phyloP scores from a whole-genome alignment of 2,113 vertebrate species.

The Gymnogyps californianus region DNA sequence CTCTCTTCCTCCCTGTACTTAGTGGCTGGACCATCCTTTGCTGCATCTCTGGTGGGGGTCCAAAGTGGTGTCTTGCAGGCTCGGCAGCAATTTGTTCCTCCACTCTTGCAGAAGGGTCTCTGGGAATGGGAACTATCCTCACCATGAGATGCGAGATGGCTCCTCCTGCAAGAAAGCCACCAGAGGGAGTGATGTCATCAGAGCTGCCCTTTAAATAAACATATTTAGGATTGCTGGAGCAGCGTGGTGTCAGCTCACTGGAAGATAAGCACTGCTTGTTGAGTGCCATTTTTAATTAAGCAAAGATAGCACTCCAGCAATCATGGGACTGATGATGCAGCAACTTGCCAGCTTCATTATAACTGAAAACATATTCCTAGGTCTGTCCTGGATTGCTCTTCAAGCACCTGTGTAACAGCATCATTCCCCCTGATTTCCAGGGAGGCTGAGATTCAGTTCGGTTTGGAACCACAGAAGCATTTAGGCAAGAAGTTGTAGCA shows the following conservation, averaged over 20 bases:
- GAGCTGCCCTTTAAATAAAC: background rate
- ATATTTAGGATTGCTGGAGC: background rate
- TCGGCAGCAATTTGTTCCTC: background rate
- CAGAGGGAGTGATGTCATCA: background rate
- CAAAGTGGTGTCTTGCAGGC: no score
- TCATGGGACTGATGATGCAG: slow-evolving; percentile 36
- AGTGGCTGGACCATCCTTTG: background rate
- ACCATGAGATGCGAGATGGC: fast-evolving
- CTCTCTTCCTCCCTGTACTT: background rate
- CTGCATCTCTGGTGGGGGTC: background rate
- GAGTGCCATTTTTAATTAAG: slow-evolving; percentile 59
- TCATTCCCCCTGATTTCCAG: background rate
- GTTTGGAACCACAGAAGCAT: background rate
- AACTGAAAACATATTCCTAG: background rate
- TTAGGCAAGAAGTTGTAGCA: background rate
- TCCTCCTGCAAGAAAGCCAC: background rate
- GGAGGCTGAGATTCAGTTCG: background rate
- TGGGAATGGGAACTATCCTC: background rate
- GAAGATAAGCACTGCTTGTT: slow-evolving; percentile 5
- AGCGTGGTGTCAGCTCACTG: background rate
- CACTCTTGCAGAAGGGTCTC: background rate
- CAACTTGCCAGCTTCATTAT: slow-evolving; percentile 28
- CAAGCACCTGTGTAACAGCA: slow-evolving; percentile 1
- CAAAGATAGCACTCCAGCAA: slow-evolving; percentile 32
- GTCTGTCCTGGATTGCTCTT: background rate